Conservation (phyloP, 2,797 vertebrate genomes). For the Xenops minutus region DNA sequence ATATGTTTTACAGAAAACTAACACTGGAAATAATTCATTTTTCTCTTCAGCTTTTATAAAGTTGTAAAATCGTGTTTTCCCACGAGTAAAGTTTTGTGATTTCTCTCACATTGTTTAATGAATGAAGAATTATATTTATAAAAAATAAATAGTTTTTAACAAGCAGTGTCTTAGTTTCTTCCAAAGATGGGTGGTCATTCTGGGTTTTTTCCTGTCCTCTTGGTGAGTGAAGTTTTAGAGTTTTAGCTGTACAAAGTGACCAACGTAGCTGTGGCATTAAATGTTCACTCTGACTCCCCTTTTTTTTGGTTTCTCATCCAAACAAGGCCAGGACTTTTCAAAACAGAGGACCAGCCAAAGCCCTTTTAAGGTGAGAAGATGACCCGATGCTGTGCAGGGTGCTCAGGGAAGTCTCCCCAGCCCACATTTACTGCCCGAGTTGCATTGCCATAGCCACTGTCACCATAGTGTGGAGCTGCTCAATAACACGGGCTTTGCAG, state of each 20-base stretch:
- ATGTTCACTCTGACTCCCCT: background rate
- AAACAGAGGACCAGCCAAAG: background rate
- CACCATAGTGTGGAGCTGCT: background rate
- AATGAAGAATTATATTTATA: conserved; percentile 26
- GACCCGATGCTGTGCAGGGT: background rate
- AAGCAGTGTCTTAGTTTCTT: background rate
- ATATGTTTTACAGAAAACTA: background rate
- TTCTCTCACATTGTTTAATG: background rate
- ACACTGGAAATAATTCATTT: conserved; percentile 2
- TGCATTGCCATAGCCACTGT: background rate
- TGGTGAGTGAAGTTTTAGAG: background rate
- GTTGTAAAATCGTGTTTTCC: background rate
- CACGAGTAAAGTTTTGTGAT: background rate
- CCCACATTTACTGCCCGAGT: background rate
- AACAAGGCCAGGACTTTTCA: background rate
- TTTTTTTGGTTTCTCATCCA: background rate
- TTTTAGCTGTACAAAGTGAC: background rate
- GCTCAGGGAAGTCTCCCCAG: background rate
- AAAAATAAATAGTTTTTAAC: conserved; percentile 13
- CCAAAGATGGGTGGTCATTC: background rate
- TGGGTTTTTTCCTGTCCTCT: background rate
- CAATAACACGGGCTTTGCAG: background rate
- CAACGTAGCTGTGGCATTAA: background rate
- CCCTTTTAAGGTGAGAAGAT: conserved; percentile 3
- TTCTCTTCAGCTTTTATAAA: background rate